Conservation (phyloP, 2,797 vertebrate genomes). For the Galago senegalensis region DNA sequence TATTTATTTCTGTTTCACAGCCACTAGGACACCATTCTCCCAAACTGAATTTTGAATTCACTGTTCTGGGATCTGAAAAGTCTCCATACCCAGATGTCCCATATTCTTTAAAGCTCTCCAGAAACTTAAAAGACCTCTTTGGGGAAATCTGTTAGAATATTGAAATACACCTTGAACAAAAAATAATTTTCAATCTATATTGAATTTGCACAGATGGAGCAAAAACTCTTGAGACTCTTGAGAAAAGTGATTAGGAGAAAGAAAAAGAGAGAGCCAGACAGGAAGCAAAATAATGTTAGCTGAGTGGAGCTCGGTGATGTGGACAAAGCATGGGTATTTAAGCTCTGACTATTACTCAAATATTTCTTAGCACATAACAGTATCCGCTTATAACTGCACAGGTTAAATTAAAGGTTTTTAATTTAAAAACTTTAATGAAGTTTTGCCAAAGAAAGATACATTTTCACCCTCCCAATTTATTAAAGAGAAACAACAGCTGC, state of each 20-base stretch:
- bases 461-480: not conserved
- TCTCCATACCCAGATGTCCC: not conserved
- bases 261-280: not conserved
- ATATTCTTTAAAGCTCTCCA: not conserved
- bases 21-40: not conserved
- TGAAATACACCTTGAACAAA: not conserved
- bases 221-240: not conserved
- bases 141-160: not conserved
- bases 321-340: not conserved
- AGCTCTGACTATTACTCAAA: not conserved
- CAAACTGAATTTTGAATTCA: not conserved
- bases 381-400: not conserved
- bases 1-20: not conserved
- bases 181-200: not conserved
- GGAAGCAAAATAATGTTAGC: not conserved
- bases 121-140: not conserved
- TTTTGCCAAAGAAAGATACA: not conserved
- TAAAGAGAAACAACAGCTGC: not conserved
- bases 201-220: not conserved
- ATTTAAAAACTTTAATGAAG: not conserved
- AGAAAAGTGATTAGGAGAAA: not conserved
- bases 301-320: not conserved
- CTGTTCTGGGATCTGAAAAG: slow-evolving; percentile 9
- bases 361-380: not conserved
- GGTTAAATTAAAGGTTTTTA: not conserved